Conservation (phyloP, 2,797 vertebrate species). For the Acanthornis magna region DNA sequence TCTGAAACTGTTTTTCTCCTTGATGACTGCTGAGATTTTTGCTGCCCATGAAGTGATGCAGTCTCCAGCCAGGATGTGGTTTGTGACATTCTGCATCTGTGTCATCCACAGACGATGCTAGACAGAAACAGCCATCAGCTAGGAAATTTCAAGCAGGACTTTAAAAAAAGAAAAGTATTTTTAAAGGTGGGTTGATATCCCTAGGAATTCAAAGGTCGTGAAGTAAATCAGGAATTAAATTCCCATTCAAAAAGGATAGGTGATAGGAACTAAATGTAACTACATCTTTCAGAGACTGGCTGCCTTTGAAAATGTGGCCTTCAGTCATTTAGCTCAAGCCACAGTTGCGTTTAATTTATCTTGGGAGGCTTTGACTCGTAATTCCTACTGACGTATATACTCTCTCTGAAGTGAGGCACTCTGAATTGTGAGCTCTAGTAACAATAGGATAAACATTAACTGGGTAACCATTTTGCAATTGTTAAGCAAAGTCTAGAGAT, state of each 20-base stretch:
- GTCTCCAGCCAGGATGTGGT: not conserved
- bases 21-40: not conserved
- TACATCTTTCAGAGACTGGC: not conserved
- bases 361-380: not conserved
- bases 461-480: conserved; percentile 36
- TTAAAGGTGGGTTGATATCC: not conserved
- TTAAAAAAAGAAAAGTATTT: rapidly evolving
- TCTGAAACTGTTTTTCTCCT: not conserved
- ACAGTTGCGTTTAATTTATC: conserved; percentile 26
- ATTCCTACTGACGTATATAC: not conserved
- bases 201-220: not conserved
- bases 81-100: not conserved
- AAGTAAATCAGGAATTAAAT: not conserved
- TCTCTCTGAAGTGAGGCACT: not conserved
- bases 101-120: not conserved
- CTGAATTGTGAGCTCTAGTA: not conserved
- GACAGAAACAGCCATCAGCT: not conserved
- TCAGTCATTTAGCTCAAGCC: not conserved
- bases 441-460: conserved; percentile 60
- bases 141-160: not conserved
- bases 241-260: not conserved
- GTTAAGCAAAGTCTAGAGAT: conserved; percentile 57
- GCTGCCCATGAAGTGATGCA: not conserved
- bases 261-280: not conserved
- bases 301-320: not conserved